These are phyloP conservation scores for Brachionus koreanus DNA, from an alignment of 1,140 invertebrate genomes.

Conservation along the genomic window DNA sequence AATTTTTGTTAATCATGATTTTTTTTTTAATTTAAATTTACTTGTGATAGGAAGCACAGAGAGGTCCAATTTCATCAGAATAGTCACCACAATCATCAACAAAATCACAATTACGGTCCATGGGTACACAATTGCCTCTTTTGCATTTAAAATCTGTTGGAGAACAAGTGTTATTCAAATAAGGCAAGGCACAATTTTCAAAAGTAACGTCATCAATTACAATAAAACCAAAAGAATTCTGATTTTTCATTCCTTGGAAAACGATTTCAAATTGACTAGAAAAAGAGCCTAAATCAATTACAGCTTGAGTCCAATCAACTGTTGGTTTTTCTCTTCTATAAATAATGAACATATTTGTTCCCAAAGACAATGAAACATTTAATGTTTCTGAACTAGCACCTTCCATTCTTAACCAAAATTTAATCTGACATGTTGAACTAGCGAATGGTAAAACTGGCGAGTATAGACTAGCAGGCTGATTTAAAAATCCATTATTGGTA, in stretches of 20 bases:
- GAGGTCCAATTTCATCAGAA: conserved; percentile 29
- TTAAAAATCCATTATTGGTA: neutral
- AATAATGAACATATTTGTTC: neutral
- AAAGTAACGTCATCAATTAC: conserved; percentile 41
- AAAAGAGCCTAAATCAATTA: conserved; percentile 47
- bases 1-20: neutral
- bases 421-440: conserved; percentile 63
- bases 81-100: conserved; percentile 45
- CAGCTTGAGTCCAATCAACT: conserved; percentile 47
- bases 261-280: conserved; percentile 63
- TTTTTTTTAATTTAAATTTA: neutral
- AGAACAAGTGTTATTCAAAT: neutral
- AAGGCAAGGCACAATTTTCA: conserved; percentile 46
- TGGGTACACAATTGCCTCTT: conserved; percentile 52
- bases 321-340: neutral
- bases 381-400: conserved; percentile 54
- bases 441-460: neutral
- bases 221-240: conserved; percentile 64
- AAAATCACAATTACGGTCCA: conserved; percentile 39
- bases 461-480: conserved; percentile 64
- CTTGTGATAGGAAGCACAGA: neutral
- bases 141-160: conserved; percentile 52
- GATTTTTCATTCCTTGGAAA: conserved; percentile 68
- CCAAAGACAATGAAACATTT: conserved; percentile 54
- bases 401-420: conserved; percentile 74